These are phyloP conservation scores for Actinia tenebrosa DNA, from an alignment of 64 coral and sea anemone species.

Conservation along the genomic window DNA sequence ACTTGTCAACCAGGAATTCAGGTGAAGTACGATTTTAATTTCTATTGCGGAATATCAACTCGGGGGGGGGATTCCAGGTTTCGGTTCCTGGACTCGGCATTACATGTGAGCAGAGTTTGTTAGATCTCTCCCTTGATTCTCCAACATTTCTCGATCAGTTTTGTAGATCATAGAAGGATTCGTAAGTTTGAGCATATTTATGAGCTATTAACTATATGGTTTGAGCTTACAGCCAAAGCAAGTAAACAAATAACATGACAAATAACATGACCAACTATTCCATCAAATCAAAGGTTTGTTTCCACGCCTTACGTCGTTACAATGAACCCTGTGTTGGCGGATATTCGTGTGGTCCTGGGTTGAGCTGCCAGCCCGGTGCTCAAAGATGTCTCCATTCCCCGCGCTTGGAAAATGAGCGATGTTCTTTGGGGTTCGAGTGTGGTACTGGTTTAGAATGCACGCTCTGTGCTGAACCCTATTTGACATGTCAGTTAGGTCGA, in stretches of 20 bases:
- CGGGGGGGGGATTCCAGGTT: too few species aligned
- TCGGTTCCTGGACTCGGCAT: too few species aligned
- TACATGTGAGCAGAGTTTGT: too few species aligned
- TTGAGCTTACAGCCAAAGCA: too few species aligned
- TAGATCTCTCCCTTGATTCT: too few species aligned
- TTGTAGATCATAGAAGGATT: too few species aligned
- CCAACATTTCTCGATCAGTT: too few species aligned
- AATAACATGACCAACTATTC: not conserved
- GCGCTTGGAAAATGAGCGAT: slow-evolving; percentile 73
- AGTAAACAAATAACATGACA: too few species aligned
- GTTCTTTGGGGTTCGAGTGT: slow-evolving; percentile 82
- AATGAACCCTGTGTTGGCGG: slow-evolving; percentile 77
- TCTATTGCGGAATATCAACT: too few species aligned
- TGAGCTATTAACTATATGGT: too few species aligned
- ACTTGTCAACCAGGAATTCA: slow-evolving; percentile 68
- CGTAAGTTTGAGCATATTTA: too few species aligned
- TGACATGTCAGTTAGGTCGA: slow-evolving; percentile 79
- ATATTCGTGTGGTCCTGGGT: slow-evolving; percentile 51
- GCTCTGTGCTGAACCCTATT: slow-evolving; percentile 59
- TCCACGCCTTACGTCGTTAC: slow-evolving; percentile 43
- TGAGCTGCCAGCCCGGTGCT: slow-evolving; percentile 82
- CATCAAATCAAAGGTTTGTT: slow-evolving; percentile 34
- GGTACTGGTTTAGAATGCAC: slow-evolving; percentile 58
- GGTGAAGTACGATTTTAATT: not conserved
- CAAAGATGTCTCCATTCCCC: slow-evolving; percentile 82